phyloP scores from a whole-genome alignment of 1,140 invertebrate species.

The Metopolophium dirhodum region DNA sequence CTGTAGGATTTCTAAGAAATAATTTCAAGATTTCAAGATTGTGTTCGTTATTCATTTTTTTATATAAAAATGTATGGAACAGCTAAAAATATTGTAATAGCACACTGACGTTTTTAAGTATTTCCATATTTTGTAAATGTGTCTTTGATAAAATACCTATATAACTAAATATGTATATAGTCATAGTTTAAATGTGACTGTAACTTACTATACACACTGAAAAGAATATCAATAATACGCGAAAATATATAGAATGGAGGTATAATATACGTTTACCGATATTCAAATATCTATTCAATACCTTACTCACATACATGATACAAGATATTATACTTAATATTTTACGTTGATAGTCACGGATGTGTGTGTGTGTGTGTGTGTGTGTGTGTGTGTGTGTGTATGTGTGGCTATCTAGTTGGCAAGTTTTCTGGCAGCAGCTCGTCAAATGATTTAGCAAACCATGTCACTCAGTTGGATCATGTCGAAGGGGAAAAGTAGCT shows the following conservation, averaged over 20 bases:
- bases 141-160: not conserved
- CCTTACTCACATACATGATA: not conserved
- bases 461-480: not conserved
- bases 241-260: too few species aligned
- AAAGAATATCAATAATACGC: too few species aligned
- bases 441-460: not conserved
- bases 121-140: not conserved
- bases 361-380: not conserved
- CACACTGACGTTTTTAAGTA: not conserved
- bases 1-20: too few species aligned
- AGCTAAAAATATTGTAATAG: not conserved
- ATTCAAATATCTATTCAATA: not conserved
- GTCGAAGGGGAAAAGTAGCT: not conserved
- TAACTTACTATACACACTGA: not conserved
- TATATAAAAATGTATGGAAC: not conserved
- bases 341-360: not conserved
- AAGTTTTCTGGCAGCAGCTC: not conserved
- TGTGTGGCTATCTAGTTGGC: not conserved
- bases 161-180: not conserved
- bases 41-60: too few species aligned
- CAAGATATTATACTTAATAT: constrained; percentile 1
- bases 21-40: too few species aligned
- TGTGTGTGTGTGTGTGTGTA: not conserved
- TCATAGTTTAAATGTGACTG: not conserved
- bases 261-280: too few species aligned